Evolutionary conservation across 30 jellyfish, hydroid and myxozoan genomes (phyloP), one percentile per base, ranked within the genome.

Genomic region (Phacellophora camtschatica): DNA sequence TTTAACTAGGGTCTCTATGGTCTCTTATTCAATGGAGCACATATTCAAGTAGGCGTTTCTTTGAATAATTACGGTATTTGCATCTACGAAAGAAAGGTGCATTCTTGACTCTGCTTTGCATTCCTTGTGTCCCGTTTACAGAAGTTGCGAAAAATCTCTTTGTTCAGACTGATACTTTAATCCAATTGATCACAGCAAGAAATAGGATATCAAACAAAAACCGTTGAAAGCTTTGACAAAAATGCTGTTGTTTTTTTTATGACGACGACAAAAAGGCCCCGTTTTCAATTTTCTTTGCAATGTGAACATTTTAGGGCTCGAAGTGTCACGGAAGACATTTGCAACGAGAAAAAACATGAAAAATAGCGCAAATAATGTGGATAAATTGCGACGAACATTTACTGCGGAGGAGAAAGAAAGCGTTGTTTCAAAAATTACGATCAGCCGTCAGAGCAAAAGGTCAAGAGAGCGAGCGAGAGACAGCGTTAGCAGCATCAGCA

Each of bases 351-450:
- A 46, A 46, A 46, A 11, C 28, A 46, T 46, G 61, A 46, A 53
- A 12, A 72, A 36, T 64, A 45, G 43, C 34, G 5, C 72, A 4
- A 51, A 67, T 48, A 72, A 53, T 41, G 74, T 72, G 1, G 86
- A 72, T 7, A 72, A 72, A 30, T 23, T 72, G 59, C 35, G 59
- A 24, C 51, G 86, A 32, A 72, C 86, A 5, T 72, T 72, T 56
- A 50, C 86, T 2, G 54, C 51, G 37, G 86, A 72, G 16, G 72
- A 19, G 11, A 7, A 46, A 27, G 31, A 34, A 18, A 32, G 24
- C 19, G 86, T 34, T 22, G 86, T 53, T 24, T 29, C 74, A 31
- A 51, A 35, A 32, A 30, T 72, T 18, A 53, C 86, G 20, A 53
- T 50, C n/a, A 72, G 64, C 22, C 30, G 86, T 25, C 43, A 67